These are phyloP conservation scores for Aurelia sp. DNA, from an alignment of 30 jellyfish, hydroid and myxozoan genomes.

Conservation along the genomic window DNA sequence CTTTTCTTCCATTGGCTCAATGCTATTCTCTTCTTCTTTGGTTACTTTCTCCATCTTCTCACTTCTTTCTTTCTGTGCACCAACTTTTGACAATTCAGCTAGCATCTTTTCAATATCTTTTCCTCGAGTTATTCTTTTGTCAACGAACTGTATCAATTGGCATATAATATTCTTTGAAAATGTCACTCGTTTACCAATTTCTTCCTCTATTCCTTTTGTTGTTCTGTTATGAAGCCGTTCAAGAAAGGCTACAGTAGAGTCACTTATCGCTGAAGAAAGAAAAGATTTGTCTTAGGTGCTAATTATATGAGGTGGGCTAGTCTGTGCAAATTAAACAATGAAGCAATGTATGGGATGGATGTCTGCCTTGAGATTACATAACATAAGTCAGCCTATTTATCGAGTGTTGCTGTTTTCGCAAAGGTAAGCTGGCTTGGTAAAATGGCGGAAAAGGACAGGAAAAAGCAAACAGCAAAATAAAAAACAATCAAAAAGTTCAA, in stretches of 20 bases:
- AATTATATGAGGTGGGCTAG: too few relatives aligned
- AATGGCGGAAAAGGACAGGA: too few relatives aligned
- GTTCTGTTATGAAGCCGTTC: conserved; percentile 95
- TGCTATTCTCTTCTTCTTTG: conserved; percentile 8
- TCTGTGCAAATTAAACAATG: too few relatives aligned
- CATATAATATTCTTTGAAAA: conserved; percentile 76
- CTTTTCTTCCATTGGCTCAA: conserved; percentile 12
- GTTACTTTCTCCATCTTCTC: neutral
- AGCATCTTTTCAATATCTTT: conserved; percentile 78
- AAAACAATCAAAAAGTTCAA: too few relatives aligned
- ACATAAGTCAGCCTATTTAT: too few relatives aligned
- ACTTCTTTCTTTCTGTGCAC: neutral
- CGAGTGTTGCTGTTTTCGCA: too few relatives aligned
- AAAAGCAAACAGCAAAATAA: too few relatives aligned
- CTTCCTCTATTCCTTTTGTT: conserved; percentile 93
- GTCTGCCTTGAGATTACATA: too few relatives aligned
- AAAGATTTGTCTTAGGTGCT: neutral
- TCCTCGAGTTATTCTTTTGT: conserved; percentile 68
- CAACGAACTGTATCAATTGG: conserved; percentile 72
- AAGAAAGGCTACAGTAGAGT: conserved; percentile 90
- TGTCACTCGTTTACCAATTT: conserved; percentile 75
- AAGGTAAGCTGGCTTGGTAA: too few relatives aligned
- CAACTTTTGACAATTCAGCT: conserved; percentile 23
- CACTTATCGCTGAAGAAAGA: conserved; percentile 77
- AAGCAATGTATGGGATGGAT: too few relatives aligned